A percentile compares a stretch with the other conserved stretches of the same genome.
phyloP scores from a whole-genome alignment of 2,113 vertebrate genomes.

The Acanthochromis polyacanthus region DNA sequence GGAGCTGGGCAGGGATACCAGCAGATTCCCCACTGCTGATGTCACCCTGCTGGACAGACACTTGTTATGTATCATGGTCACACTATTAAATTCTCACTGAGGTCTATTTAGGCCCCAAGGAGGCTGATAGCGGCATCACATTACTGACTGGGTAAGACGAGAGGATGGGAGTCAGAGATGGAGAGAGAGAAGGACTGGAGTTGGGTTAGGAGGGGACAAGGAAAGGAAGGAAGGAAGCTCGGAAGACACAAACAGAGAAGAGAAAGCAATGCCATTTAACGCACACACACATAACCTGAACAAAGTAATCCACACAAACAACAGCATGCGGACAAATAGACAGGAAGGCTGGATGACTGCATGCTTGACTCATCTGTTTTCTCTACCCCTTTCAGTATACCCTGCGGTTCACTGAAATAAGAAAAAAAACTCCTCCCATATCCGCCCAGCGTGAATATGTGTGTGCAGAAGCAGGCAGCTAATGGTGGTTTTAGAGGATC shows the following conservation, averaged over 20 bases:
- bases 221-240: not conserved
- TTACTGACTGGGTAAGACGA: constrained; percentile 75
- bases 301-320: constrained; percentile 51
- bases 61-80: constrained; percentile 87
- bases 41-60: constrained; percentile 83
- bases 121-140: constrained; percentile 75
- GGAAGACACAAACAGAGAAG: constrained; percentile 9
- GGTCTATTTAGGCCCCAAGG: constrained; percentile 84
- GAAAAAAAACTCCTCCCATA: constrained; percentile 65
- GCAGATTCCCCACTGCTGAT: constrained; percentile 83
- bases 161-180: constrained; percentile 35
- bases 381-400: constrained; percentile 67
- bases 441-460: constrained; percentile 60
- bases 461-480: constrained; percentile 33
- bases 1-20: constrained; percentile 76
- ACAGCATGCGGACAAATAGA: constrained; percentile 51
- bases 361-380: constrained; percentile 86
- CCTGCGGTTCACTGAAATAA: constrained; percentile 62
- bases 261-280: constrained; percentile 7
- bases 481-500: constrained; percentile 75
- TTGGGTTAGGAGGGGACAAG: constrained; percentile 30
- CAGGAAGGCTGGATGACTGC: constrained; percentile 77
- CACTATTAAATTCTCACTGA: constrained; percentile 86
- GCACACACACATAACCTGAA: constrained; percentile 17
- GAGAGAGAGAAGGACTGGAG: not conserved